Conservation (phyloP, 2,113 vertebrate species). For the Coturnix japonica region DNA sequence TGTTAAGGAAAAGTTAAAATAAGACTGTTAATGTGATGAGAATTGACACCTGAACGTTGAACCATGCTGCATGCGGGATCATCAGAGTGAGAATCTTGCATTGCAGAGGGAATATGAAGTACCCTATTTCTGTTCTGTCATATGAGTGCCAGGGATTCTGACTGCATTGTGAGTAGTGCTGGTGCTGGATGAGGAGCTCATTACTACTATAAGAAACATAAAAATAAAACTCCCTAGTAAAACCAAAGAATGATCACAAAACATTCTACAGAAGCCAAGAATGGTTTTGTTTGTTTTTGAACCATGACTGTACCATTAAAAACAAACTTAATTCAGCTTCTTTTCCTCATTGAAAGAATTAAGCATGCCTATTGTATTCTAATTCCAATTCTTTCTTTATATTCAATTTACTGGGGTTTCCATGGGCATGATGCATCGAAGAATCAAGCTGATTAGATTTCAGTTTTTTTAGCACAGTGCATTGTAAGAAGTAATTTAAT, state of each 20-base stretch:
- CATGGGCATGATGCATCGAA: neutral
- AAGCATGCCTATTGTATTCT: neutral
- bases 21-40: neutral
- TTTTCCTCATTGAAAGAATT: constrained; percentile 13
- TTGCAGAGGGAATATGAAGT: neutral
- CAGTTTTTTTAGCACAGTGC: neutral
- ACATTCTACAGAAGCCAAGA: neutral
- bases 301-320: neutral
- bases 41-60: neutral
- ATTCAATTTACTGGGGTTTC: neutral
- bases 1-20: neutral
- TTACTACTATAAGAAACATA: neutral
- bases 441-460: neutral
- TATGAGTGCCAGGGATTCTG: neutral
- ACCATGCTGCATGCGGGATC: neutral
- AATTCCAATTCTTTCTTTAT: neutral
- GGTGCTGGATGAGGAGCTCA: neutral
- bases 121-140: neutral
- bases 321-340: neutral
- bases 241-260: neutral
- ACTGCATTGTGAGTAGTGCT: neutral
- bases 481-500: neutral
- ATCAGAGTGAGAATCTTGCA: neutral
- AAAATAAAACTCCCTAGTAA: neutral
- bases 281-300: neutral